Percentiles rank a stretch among this genome's conserved stretches.
Evolutionary conservation across 2,113 vertebrate genomes (phyloP).

Genomic region (Brienomyrus longianalis): DNA sequence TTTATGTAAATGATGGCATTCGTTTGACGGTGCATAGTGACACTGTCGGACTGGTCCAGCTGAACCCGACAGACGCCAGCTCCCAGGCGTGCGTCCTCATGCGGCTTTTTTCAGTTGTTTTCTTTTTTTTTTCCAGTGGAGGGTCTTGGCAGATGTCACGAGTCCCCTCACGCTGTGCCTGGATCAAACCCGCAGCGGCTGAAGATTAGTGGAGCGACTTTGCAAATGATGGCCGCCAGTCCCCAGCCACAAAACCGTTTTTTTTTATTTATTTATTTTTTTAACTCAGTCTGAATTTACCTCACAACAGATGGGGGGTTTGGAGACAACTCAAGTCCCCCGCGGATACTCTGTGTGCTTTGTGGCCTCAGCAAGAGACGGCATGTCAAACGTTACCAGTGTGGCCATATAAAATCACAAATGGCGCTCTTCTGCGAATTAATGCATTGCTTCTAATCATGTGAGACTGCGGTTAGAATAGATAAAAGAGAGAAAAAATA

Average conservation of each 20-base stretch:
- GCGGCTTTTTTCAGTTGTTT: constrained; percentile 39
- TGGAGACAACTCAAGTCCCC: neutral
- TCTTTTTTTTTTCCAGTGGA: neutral
- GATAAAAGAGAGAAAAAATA: neutral
- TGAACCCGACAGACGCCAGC: constrained; percentile 55
- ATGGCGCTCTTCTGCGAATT: neutral
- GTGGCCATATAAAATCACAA: neutral
- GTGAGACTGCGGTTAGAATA: neutral
- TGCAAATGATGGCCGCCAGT: neutral
- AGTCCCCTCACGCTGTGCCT: constrained; percentile 47
- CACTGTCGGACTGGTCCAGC: constrained; percentile 57
- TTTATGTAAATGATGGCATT: constrained; percentile 21
- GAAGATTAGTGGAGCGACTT: constrained; percentile 25
- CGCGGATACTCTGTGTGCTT: neutral
- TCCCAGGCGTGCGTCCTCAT: constrained; percentile 35
- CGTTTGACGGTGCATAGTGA: constrained; percentile 25
- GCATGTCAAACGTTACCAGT: neutral
- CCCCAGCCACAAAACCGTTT: constrained; percentile 5
- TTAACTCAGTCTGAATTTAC: constrained; percentile 8
- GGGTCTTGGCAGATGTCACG: constrained; percentile 62
- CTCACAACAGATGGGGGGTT: constrained; percentile 22
- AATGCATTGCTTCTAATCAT: neutral
- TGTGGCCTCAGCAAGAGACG: neutral
- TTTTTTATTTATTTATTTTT: neutral
- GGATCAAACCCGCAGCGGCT: constrained; percentile 40